Base-by-base conservation (phyloP, 2,888 invertebrate genomes). In the Diplolepis rosae region DNA sequence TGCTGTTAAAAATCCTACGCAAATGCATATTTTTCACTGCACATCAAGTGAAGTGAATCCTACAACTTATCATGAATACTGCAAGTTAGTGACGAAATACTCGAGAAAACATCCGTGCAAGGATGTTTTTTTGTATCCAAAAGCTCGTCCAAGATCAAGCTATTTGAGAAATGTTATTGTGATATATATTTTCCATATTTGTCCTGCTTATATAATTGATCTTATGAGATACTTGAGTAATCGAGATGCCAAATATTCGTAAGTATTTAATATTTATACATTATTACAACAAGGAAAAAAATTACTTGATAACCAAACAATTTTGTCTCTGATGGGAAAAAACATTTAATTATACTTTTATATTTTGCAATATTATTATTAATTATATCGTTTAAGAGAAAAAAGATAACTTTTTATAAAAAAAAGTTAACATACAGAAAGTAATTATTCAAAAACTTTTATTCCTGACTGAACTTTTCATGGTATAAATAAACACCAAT, bases 21-120 rank as follows among this genome's bases (percentile, higher is more conserved):
- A 13, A 1, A 79, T 89, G 15, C 83, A 90, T 35, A 90, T 93
- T 39, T 92, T 91, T 85, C 92, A 93, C 82, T 91, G 91, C 83
- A 91, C 92, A n/a, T 91, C 92, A 0, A 91, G 92, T 7, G 86
- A 87, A 22, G 85, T 90, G 66, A 93, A 93, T 81, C 91, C 92
- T 0, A 87, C 92, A 66, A 90, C 90, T 3, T 93, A 93, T 93
- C 90, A 82, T 2, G 79, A 91, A 54, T 90, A 92, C 78, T 90
- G 91, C 82, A 81, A 86, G 74, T 88, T 87, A 72, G 86, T 89
- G 1, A 85, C 89, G 30, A 85, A 87, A 56, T 86, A 87, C n/a
- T 86, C 90, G 52, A 84, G 86, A 66, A 85, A 87, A 77, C 89
- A 91, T 80, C 92, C 92, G 1, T 87, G 91, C 79, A 89, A 89